Evolutionary conservation across 2,113 vertebrate species (phyloP).

Genomic region (Nettapus auritus): DNA sequence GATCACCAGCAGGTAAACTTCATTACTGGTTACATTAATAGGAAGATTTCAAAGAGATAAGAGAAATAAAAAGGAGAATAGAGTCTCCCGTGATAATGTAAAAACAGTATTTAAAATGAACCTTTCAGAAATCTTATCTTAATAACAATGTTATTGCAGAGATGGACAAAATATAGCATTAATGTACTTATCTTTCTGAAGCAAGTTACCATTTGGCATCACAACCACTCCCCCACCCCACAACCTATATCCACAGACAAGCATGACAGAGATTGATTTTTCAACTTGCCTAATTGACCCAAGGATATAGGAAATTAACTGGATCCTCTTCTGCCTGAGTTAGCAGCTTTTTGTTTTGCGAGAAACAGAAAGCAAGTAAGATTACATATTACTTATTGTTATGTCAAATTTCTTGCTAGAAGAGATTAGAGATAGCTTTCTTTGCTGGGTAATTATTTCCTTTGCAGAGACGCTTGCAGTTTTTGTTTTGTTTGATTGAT

Average conservation of each 20-base stretch:
- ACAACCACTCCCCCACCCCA: background rate
- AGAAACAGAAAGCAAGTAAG: background rate
- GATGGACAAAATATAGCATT: background rate
- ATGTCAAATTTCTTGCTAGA: background rate
- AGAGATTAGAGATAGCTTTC: background rate
- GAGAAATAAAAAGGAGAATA: background rate
- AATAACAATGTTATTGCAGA: background rate
- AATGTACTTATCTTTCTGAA: background rate
- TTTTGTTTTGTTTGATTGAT: background rate
- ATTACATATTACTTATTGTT: background rate
- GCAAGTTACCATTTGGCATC: background rate
- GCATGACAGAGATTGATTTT: background rate
- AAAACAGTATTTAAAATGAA: background rate
- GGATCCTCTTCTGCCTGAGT: background rate
- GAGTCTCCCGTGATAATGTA: background rate
- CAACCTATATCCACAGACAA: background rate
- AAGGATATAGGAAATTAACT: conserved; percentile 11
- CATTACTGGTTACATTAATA: background rate
- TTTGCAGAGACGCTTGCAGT: background rate
- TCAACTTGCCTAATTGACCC: background rate
- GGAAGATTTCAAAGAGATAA: background rate
- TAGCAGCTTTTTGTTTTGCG: background rate
- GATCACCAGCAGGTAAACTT: background rate
- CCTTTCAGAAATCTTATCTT: background rate
- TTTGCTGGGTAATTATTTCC: background rate